These are phyloP conservation scores for Pissodes strobi DNA, from an alignment of 1,140 invertebrate genomes.

Conservation along the genomic window DNA sequence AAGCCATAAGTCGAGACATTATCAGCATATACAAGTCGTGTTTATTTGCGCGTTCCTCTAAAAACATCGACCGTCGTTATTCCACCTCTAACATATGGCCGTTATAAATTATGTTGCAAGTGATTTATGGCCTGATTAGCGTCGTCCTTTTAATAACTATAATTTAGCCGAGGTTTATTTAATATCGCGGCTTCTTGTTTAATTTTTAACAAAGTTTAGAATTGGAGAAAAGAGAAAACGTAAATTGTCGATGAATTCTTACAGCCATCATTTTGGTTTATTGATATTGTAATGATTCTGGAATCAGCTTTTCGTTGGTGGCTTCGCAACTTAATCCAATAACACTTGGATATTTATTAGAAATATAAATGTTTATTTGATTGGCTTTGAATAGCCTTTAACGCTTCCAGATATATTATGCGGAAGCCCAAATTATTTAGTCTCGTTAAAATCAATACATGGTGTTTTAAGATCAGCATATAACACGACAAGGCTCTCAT, in stretches of 20 bases:
- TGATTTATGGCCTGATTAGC: conserved; percentile 32
- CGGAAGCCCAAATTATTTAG: background rate
- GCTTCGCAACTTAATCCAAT: background rate
- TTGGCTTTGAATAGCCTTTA: conserved; percentile 7
- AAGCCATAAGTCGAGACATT: conserved; percentile 31
- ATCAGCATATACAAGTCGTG: conserved; percentile 33
- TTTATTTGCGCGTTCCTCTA: conserved; percentile 33
- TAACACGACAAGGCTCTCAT: too few relatives aligned
- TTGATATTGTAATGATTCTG: conserved; percentile 16
- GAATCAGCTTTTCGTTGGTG: background rate
- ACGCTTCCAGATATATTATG: background rate
- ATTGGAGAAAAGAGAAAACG: conserved; percentile 26
- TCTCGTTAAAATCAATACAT: too few relatives aligned
- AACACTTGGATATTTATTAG: conserved; percentile 1
- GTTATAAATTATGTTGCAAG: conserved; percentile 36
- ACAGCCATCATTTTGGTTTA: conserved; percentile 29
- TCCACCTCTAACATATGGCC: conserved; percentile 34
- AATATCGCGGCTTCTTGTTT: conserved; percentile 27
- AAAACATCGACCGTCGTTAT: conserved; percentile 30
- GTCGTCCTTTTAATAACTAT: conserved; percentile 37
- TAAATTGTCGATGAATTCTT: conserved; percentile 34
- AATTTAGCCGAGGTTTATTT: conserved; percentile 34
- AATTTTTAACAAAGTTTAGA: conserved; percentile 37
- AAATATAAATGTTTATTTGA: background rate
- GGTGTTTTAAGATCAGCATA: too few relatives aligned